Base-by-base conservation (phyloP, 2,113 vertebrate genomes). In the Apodemus sylvaticus region DNA sequence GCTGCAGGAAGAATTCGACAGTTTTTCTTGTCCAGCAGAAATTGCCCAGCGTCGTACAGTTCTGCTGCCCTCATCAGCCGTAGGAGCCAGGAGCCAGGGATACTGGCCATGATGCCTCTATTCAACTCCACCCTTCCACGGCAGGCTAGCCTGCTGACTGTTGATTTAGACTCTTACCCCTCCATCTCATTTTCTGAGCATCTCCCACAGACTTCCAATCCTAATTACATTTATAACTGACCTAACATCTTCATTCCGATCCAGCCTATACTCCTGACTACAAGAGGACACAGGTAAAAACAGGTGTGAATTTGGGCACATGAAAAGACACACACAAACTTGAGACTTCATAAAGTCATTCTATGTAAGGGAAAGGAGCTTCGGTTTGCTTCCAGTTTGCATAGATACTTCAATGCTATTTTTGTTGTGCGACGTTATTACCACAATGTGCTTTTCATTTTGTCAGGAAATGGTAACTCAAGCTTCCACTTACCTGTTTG, bases 141-240 rank as follows among this genome's bases (percentile, higher is more conserved):
- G 90, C 98, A 99, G 26, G 99, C 99, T 90, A 99, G 98, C 94
- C 99, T 99, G 95, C 99, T 99, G 31, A 99, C 96, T 89, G 98
- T 98, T 71, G 99, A 98, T 51, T 99, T 98, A 2, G 99, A 99
- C 74, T 99, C 99, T 0, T 97, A 95, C 0, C 96, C 97, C 91
- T 98, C 99, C 99, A 99, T 99, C 34, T 94, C 73, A 2, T 90
- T n/a, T 62, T 70, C 86, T 26, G 51, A 70, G 11, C 17, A 42
- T 77, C 11, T 76, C 77, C 66, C 86, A 81, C 22, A 90, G 58
- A 26, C 14, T 86, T 39, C 10, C 4, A 71, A 4, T 53, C 58
- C 87, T 66, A 58, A 60, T 66, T 29, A 70, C 39, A 1, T 95
- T 92, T 81, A 6, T 48, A 60, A 42, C 73, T 89, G 24, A 73